Evolutionary conservation across 35 echinoderm and acorn worm species (phyloP).

Genomic region (Ophioderma brevispina): DNA sequence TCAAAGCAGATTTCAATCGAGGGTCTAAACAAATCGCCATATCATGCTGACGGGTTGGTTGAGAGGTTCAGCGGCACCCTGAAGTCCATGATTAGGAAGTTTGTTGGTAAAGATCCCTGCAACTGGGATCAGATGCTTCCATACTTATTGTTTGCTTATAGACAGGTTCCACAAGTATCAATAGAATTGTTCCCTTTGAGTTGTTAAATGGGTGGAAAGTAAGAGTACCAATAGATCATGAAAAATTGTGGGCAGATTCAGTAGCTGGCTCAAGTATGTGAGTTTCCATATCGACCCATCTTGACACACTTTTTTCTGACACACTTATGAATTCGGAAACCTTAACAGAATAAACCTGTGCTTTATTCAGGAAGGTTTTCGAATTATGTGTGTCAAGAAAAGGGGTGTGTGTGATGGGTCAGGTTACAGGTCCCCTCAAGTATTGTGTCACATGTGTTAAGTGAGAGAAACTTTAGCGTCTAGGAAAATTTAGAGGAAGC

Average conservation of each 20-base stretch:
- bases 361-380: too few relatives aligned
- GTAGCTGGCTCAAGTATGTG: background rate
- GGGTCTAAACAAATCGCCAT: conserved; percentile 13
- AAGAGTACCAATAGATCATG: conserved; percentile 15
- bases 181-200: conserved; percentile 41
- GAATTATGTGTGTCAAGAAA: too few relatives aligned
- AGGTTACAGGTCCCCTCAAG: too few relatives aligned
- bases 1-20: background rate
- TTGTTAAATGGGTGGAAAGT: conserved; percentile 38
- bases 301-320: too few relatives aligned
- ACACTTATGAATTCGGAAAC: too few relatives aligned
- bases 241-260: conserved; percentile 3
- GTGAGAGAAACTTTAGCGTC: background rate
- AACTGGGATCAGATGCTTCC: conserved; percentile 40
- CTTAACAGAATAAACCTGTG: too few relatives aligned
- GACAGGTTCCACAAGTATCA: background rate
- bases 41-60: conserved; percentile 51
- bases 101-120: background rate
- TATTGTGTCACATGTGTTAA: conserved; percentile 15
- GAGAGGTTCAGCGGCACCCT: conserved; percentile 57
- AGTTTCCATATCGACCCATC: background rate
- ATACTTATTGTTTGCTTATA: conserved; percentile 36
- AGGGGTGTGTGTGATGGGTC: too few relatives aligned
- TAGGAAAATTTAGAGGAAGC: background rate
- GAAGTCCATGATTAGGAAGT: conserved; percentile 36